A percentile compares a stretch with the other conserved stretches of the same genome.
These are phyloP conservation scores for Colletes latitarsis DNA, from an alignment of 1,140 invertebrate species.

Conservation along the genomic window DNA sequence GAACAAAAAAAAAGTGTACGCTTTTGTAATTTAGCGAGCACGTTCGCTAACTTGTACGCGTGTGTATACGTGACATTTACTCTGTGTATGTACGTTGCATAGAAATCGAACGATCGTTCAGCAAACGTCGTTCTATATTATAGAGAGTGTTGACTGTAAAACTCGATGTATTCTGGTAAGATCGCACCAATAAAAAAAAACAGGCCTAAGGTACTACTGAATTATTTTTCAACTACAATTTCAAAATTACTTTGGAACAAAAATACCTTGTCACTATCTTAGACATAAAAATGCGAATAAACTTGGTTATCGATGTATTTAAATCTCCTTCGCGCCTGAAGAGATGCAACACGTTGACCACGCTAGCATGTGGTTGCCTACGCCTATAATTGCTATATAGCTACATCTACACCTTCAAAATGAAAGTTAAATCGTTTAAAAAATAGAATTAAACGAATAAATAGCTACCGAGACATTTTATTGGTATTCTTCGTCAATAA, in stretches of 20 bases:
- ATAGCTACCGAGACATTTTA: background rate
- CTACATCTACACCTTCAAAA: no score
- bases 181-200: conserved; percentile 67
- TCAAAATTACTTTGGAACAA: no score
- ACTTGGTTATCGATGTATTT: no score
- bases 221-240: background rate
- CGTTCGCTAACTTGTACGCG: conserved; percentile 1
- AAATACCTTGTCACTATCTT: no score
- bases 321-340: no score
- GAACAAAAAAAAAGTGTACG: conserved; percentile 7
- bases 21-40: conserved; percentile 37
- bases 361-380: background rate
- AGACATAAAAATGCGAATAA: no score
- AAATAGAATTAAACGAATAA: no score
- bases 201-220: conserved; percentile 55
- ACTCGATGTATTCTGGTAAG: conserved; percentile 65
- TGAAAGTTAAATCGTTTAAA: no score
- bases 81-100: conserved; percentile 58
- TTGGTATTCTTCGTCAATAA: background rate
- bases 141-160: conserved; percentile 64
- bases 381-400: no score
- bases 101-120: conserved; percentile 45
- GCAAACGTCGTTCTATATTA: conserved; percentile 55
- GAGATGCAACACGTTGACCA: background rate
- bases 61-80: conserved; percentile 55